phyloP scores from a whole-genome alignment of 1,140 invertebrate species.

The Papilio aristodemus region DNA sequence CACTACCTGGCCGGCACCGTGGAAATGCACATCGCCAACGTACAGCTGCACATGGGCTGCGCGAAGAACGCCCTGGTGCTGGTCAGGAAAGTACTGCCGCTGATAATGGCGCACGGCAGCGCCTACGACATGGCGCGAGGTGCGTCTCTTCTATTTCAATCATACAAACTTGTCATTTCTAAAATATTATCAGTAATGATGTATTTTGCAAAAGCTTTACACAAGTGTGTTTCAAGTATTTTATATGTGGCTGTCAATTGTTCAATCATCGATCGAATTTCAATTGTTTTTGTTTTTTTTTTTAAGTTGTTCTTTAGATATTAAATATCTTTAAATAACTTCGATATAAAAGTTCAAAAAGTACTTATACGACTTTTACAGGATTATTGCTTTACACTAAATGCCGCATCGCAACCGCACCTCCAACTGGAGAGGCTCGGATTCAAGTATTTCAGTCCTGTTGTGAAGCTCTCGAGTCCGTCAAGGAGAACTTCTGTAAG shows the following conservation, averaged over 20 bases:
- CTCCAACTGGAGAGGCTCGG: slow-evolving; percentile 72
- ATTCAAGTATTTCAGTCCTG: slow-evolving; percentile 82
- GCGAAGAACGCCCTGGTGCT: slow-evolving; percentile 86
- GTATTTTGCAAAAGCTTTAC: too few species aligned
- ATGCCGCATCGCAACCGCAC: slow-evolving; percentile 84
- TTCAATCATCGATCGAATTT: too few species aligned
- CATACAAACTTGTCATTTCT: too few species aligned
- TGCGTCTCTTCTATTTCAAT: slow-evolving; percentile 29
- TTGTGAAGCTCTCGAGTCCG: slow-evolving; percentile 83
- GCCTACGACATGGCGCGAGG: slow-evolving; percentile 88
- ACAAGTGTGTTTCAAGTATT: too few species aligned
- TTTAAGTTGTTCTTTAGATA: too few species aligned
- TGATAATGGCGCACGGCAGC: slow-evolving; percentile 89
- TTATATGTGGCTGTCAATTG: too few species aligned
- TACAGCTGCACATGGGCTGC: slow-evolving; percentile 86
- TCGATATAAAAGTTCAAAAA: too few species aligned
- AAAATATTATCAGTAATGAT: too few species aligned
- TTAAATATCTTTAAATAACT: too few species aligned
- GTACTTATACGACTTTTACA: too few species aligned
- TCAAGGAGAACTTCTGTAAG: slow-evolving; percentile 85
- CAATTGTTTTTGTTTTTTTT: too few species aligned
- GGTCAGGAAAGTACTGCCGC: slow-evolving; percentile 85
- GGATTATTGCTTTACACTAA: slow-evolving; percentile 83
- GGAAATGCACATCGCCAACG: slow-evolving; percentile 89
- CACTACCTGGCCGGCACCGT: slow-evolving; percentile 87